Percentiles rank a stretch among this genome's conserved stretches.
Conservation (phyloP, 2,113 vertebrate species). For the Salvelinus alpinus region DNA sequence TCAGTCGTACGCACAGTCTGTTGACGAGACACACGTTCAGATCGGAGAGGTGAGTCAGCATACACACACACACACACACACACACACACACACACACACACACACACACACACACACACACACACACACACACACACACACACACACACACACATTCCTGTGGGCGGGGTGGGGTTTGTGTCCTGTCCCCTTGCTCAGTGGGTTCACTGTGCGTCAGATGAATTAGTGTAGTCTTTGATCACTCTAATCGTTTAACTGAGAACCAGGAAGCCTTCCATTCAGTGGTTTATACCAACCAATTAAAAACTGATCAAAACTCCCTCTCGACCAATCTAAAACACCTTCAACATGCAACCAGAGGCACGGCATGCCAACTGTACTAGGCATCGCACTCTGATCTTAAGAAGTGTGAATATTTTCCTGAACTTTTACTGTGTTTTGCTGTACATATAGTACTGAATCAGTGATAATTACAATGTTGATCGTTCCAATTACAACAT, state of each 20-base stretch:
- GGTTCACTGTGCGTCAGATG: conserved; percentile 55
- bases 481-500: too few species aligned
- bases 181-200: conserved; percentile 40
- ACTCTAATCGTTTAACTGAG: conserved; percentile 59
- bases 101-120: conserved; percentile 14
- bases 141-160: conserved; percentile 44
- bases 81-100: conserved; percentile 1
- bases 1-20: conserved; percentile 84
- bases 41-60: conserved; percentile 86
- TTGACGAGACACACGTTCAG: conserved; percentile 90
- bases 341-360: conserved; percentile 22
- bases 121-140: conserved; percentile 3
- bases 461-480: too few species aligned
- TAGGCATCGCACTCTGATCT: too few species aligned
- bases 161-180: conserved; percentile 29
- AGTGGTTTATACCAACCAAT: conserved; percentile 51
- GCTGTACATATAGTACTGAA: too few species aligned
- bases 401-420: too few species aligned
- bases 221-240: conserved; percentile 66
- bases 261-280: conserved; percentile 58
- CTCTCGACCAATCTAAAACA: conserved; percentile 39
- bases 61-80: not conserved
- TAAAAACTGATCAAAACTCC: conserved; percentile 63
- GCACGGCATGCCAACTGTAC: too few species aligned
- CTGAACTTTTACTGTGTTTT: too few species aligned